Conservation (phyloP, 2,797 vertebrate species). For the Tympanoctomys barrerae region DNA sequence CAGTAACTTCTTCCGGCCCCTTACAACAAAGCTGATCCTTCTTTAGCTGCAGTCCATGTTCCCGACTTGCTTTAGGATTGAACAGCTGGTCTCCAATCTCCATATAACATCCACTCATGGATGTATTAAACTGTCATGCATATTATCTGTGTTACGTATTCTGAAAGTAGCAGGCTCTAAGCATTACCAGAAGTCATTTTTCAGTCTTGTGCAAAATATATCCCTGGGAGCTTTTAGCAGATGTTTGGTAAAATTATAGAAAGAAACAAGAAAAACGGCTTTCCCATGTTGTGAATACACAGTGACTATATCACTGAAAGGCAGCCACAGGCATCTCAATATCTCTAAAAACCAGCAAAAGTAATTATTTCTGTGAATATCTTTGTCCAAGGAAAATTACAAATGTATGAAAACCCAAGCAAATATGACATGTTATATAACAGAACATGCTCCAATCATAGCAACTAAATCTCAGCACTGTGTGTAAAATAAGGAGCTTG, state of each 20-base stretch:
- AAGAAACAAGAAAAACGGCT: conserved; percentile 71
- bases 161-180: conserved; percentile 72
- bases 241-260: conserved; percentile 81
- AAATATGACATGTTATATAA: background rate
- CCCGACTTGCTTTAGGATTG: background rate
- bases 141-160: conserved; percentile 71
- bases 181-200: conserved; percentile 75
- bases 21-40: conserved; percentile 27
- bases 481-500: background rate
- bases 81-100: conserved; percentile 76
- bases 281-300: conserved; percentile 70
- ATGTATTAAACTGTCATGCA: conserved; percentile 76
- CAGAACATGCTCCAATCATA: background rate
- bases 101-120: conserved; percentile 69
- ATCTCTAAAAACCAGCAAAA: conserved; percentile 64
- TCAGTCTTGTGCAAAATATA: conserved; percentile 75
- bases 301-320: conserved; percentile 70
- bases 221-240: conserved; percentile 71
- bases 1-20: background rate
- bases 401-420: conserved; percentile 42
- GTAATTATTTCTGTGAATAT: conserved; percentile 26
- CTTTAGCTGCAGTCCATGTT: background rate
- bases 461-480: background rate
- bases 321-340: conserved; percentile 50
- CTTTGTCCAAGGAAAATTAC: background rate